Evolutionary conservation across 2,797 vertebrate species (phyloP).

Genomic region (Mus spretus): DNA sequence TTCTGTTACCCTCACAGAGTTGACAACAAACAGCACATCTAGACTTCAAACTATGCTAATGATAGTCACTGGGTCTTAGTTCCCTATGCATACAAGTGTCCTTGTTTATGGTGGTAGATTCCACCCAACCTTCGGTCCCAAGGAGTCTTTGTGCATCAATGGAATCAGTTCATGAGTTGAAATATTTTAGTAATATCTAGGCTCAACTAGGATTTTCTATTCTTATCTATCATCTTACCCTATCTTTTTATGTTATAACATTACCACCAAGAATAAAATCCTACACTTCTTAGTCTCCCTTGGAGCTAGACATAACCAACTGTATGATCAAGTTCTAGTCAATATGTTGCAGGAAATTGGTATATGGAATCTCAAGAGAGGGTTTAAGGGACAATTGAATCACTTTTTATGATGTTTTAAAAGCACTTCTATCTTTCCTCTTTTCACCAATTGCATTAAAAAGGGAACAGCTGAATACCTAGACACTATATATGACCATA

Average conservation of each 20-base stretch:
- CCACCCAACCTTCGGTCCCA: background rate
- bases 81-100: accelerated
- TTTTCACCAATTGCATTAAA: background rate
- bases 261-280: background rate
- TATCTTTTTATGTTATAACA: background rate
- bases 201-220: background rate
- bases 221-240: background rate
- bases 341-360: background rate
- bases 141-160: background rate
- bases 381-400: background rate
- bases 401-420: background rate
- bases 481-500: background rate
- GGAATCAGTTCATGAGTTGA: background rate
- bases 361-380: background rate
- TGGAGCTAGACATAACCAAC: background rate
- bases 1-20: background rate
- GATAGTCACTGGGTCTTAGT: background rate
- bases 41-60: background rate
- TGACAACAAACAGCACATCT: background rate
- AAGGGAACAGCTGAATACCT: background rate
- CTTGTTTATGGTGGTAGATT: background rate
- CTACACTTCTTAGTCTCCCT: background rate
- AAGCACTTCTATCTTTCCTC: background rate
- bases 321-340: background rate
- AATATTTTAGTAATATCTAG: background rate